Evolutionary conservation across 2,888 invertebrate species (phyloP), one percentile per base, ranked within the genome.

Genomic region (Chymomyza fuscimana): DNA sequence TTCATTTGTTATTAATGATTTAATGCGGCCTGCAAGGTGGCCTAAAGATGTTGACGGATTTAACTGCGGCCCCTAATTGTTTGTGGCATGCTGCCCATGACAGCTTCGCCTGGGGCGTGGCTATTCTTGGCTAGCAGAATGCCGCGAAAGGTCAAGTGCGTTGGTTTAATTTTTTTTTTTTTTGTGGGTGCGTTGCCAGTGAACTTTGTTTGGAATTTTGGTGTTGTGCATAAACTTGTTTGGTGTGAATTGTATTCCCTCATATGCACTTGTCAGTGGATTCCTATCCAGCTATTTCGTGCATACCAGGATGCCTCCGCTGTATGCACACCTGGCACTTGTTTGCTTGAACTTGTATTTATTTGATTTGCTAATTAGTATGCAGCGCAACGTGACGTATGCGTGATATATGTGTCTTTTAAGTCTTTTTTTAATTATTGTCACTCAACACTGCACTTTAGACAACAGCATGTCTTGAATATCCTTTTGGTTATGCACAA

Each of bases 111-210:
- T 36, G 56, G 56, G 56, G 65, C 46, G 56, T 65, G 65, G 32
- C 15, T 15, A 2, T 22, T 5, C 40, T 46, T 46, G 40, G 40
- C 12, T 10, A 46, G 40, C 40, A 46, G 40, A 54, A 54, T 16
- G 54, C 54, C 66, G 51, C 62, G 12, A 61, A 67, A 58, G 63
- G 70, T 62, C 58, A 36, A 69, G 40, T 36, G 59, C 19, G 40
- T 77, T 65, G 22, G 40, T 62, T 73, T 62, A 68, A 64, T 67
- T 63, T 68, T 29, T 66, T 72, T 63, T 69, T 40, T 29, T 66
- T 63, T 69, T 56, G 52, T 65, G 25, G 66, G 69, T 76, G 70
- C 73, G 74, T 77, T 74, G 77, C 77, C 80, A 74, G 22, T 58
- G 58, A 58, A 58, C 22, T 58, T 22, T 15, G 19, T 58, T n/a